These are phyloP conservation scores for Neopipo cinnamomea DNA, from an alignment of 2,113 vertebrate genomes.

Conservation along the genomic window DNA sequence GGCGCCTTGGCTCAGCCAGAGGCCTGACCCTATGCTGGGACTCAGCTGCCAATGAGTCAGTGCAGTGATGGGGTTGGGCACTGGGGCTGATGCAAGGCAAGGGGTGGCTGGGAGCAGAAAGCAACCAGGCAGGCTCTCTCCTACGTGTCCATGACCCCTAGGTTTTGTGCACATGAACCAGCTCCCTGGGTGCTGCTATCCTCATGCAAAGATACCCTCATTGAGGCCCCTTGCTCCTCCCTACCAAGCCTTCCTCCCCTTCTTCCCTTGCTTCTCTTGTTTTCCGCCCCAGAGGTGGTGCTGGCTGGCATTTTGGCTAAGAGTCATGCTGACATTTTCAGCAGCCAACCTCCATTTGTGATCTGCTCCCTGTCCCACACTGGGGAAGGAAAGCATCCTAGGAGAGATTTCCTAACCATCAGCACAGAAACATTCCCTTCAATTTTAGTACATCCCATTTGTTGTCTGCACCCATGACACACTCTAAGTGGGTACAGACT, in stretches of 20 bases:
- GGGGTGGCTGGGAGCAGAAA: background rate
- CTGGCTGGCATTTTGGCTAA: conserved; percentile 15
- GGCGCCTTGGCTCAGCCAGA: background rate
- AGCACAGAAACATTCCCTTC: background rate
- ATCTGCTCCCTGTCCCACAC: background rate
- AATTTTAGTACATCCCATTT: background rate
- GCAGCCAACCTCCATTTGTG: conserved; percentile 36
- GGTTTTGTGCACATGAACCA: background rate
- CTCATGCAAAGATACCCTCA: background rate
- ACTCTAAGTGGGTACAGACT: background rate
- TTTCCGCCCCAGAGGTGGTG: background rate
- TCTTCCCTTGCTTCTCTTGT: background rate
- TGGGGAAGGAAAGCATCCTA: background rate
- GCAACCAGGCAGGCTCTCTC: background rate
- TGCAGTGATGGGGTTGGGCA: background rate
- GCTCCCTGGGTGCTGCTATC: background rate
- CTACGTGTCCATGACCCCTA: rapidly evolving
- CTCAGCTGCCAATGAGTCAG: conserved; percentile 12
- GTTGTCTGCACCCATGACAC: background rate
- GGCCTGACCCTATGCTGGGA: background rate
- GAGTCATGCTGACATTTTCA: conserved; percentile 48
- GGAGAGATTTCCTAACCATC: rapidly evolving
- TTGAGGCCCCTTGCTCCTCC: background rate
- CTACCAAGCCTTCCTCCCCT: background rate
- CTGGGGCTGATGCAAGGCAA: background rate